phyloP scores from a whole-genome alignment of 2,113 vertebrate species.

The Zeus faber region DNA sequence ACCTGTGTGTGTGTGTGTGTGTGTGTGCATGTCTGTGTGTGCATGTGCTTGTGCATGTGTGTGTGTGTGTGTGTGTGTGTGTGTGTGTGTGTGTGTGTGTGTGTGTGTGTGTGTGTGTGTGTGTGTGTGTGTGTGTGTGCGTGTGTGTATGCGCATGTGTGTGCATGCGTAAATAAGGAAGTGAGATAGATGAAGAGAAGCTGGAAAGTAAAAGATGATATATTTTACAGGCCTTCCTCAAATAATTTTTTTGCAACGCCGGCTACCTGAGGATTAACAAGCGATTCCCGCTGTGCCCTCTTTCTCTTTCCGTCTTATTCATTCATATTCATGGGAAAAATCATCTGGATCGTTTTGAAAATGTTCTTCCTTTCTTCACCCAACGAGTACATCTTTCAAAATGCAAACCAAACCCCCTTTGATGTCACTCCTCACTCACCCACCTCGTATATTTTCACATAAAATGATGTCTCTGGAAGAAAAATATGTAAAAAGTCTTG shows the following conservation, averaged over 20 bases:
- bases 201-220: not conserved
- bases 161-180: too few species aligned
- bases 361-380: not conserved
- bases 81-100: not conserved
- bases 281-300: not conserved
- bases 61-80: not conserved
- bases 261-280: not conserved
- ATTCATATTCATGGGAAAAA: not conserved
- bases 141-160: not conserved
- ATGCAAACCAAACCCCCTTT: constrained; percentile 1
- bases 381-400: not conserved
- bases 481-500: constrained; percentile 3
- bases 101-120: constrained; percentile 6
- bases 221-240: not conserved
- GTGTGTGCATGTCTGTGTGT: not conserved
- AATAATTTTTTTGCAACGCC: not conserved
- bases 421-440: not conserved
- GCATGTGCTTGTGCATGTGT: not conserved
- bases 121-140: not conserved
- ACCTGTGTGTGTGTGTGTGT: constrained; percentile 4
- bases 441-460: not conserved
- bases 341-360: constrained; percentile 1
- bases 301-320: not conserved
- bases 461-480: not conserved
- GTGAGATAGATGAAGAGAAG: not conserved